phyloP scores from a whole-genome alignment of 2,888 invertebrate species.

The Megaustenia siamemsis region DNA sequence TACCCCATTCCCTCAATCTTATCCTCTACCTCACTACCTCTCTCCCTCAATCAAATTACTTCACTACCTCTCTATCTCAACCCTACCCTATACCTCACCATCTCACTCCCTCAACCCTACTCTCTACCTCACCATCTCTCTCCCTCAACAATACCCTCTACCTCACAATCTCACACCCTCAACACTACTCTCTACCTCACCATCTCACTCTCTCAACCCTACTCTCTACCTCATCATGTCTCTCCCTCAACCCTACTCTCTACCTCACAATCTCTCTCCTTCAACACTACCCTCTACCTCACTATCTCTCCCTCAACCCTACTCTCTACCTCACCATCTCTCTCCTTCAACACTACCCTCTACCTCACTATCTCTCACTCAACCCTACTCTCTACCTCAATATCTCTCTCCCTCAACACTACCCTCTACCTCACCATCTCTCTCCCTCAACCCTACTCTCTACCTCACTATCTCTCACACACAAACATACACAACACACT shows the following conservation, averaged over 20 bases:
- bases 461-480: not conserved
- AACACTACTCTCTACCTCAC: not conserved
- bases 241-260: slow-evolving; percentile 18
- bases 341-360: too few relatives aligned
- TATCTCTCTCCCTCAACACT: too few relatives aligned
- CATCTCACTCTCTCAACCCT: not conserved
- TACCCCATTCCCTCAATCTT: too few relatives aligned
- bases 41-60: too few relatives aligned
- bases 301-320: slow-evolving; percentile 15
- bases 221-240: not conserved
- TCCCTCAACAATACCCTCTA: too few relatives aligned
- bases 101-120: too few relatives aligned
- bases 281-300: slow-evolving; percentile 22
- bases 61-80: not conserved
- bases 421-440: too few relatives aligned
- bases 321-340: too few relatives aligned
- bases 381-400: not conserved
- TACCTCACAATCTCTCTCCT: slow-evolving; percentile 25
- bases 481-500: not conserved
- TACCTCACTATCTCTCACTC: not conserved
- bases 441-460: too few relatives aligned
- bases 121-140: too few relatives aligned
- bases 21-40: too few relatives aligned
- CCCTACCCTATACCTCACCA: not conserved
- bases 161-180: too few relatives aligned